A percentile compares a stretch with the other conserved stretches of the same genome.
Conservation (phyloP, 2,888 invertebrate genomes). For the Ellobium chinense region DNA sequence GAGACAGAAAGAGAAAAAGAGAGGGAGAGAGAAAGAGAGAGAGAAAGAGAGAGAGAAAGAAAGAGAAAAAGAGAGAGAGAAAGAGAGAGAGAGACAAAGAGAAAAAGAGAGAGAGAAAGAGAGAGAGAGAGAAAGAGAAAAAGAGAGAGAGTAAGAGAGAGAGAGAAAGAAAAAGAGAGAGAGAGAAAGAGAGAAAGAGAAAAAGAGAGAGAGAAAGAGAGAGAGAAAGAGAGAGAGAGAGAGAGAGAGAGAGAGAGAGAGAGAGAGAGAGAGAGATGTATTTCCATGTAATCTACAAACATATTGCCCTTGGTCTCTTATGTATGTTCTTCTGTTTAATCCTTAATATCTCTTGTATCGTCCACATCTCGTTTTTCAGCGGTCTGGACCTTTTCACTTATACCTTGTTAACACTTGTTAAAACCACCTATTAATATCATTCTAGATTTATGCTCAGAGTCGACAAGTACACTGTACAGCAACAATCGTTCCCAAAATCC, state of each 20-base stretch:
- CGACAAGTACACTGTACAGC: too few relatives aligned
- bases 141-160: conserved; percentile 35
- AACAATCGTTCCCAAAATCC: too few relatives aligned
- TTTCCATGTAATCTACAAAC: too few relatives aligned
- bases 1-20: conserved; percentile 10
- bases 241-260: conserved; percentile 22
- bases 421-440: too few relatives aligned
- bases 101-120: conserved; percentile 20
- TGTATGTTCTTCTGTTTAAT: too few relatives aligned
- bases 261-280: conserved; percentile 29
- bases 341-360: too few relatives aligned
- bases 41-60: neutral
- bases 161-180: conserved; percentile 10
- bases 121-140: conserved; percentile 12
- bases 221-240: conserved; percentile 12
- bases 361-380: too few relatives aligned
- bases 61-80: neutral
- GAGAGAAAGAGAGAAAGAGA: conserved; percentile 9
- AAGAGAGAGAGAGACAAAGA: conserved; percentile 6
- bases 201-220: conserved; percentile 16
- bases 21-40: conserved; percentile 4
- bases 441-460: too few relatives aligned
- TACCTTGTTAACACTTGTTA: too few relatives aligned
- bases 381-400: too few relatives aligned
- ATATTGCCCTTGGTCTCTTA: too few relatives aligned